Conservation (phyloP, 2,797 vertebrate genomes). For the Epinephelus coioides region DNA sequence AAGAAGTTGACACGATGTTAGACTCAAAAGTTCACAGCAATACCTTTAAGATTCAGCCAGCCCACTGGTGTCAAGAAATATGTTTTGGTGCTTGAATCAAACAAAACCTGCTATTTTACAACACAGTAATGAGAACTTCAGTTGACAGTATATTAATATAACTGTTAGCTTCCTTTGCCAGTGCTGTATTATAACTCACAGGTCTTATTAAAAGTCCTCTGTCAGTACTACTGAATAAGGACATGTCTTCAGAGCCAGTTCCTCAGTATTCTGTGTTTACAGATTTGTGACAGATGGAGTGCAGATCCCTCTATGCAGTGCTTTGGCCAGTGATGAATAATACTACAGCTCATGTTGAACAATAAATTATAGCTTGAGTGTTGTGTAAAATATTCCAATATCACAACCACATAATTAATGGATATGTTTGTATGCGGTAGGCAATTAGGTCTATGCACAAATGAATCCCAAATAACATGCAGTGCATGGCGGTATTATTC, state of each 20-base stretch:
- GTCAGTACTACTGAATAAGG: constrained; percentile 71
- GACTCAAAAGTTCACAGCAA: background rate
- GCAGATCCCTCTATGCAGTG: constrained; percentile 24
- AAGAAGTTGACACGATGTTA: constrained; percentile 15
- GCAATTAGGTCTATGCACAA: background rate
- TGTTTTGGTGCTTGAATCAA: background rate
- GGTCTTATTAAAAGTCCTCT: constrained; percentile 25
- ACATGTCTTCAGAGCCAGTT: constrained; percentile 31
- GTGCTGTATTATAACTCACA: background rate
- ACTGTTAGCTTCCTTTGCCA: constrained; percentile 3
- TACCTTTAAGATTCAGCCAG: background rate
- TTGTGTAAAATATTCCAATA: constrained; percentile 2
- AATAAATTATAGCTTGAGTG: background rate
- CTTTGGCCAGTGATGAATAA: background rate
- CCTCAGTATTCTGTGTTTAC: constrained; percentile 55
- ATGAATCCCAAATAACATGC: background rate
- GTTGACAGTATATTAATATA: constrained; percentile 9
- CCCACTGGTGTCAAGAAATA: constrained; percentile 1
- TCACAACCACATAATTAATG: background rate
- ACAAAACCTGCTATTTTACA: constrained; percentile 1
- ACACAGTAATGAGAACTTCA: background rate
- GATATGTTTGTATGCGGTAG: background rate
- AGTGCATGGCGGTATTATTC: background rate
- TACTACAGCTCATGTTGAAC: background rate
- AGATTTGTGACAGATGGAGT: constrained; percentile 48